Base-by-base conservation (phyloP, 2,797 vertebrate genomes). In the Semotilus atromaculatus region DNA sequence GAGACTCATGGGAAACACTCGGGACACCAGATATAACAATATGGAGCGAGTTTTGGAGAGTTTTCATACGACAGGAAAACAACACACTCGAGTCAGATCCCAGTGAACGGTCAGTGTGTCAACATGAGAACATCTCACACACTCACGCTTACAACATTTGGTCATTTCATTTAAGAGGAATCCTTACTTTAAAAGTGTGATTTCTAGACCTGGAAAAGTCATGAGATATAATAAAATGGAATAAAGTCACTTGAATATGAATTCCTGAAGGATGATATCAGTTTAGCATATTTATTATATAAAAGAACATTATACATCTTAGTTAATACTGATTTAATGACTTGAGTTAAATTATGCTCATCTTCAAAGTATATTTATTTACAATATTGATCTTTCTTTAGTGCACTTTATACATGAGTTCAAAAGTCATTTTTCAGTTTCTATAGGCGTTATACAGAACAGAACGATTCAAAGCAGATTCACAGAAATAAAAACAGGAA, bases 1-100 rank as follows among this genome's bases (percentile, higher is more conserved):
- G 58, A 29, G 74, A 60, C 75, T 83, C 80, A 18, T 79, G 88
- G 88, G 86, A 86, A 78, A 60, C 76, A 80, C 73, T 82, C 60
- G 60, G 77, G 86, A 87, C 51, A 74, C 51, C 23, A 78, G 74
- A 81, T 81, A 72, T 87, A 58, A 58, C 86, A 83, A 78, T 78
- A 85, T n/a, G 72, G 86, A 88, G 38, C 55, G 71, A 85, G 82
- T 83, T 85, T 82, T 81, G 58, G 67, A 72, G 60, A 68, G 58
- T 11, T 16, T 29, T 29, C 60, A 29, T 3, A 7, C 60, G 14
- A 6, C 60, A 29, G 60, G 60, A 62, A 62, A 29, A 29, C n/a
- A 60, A 60, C 60, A 62, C 7, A 62, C 60, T 7, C 0, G 26
- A 3, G 58, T 16, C 5, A 13, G 58, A 29, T 29, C n/a, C 1